Evolutionary conservation across 2,888 invertebrate genomes (phyloP).

Genomic region (Brassicogethes aeneus): DNA sequence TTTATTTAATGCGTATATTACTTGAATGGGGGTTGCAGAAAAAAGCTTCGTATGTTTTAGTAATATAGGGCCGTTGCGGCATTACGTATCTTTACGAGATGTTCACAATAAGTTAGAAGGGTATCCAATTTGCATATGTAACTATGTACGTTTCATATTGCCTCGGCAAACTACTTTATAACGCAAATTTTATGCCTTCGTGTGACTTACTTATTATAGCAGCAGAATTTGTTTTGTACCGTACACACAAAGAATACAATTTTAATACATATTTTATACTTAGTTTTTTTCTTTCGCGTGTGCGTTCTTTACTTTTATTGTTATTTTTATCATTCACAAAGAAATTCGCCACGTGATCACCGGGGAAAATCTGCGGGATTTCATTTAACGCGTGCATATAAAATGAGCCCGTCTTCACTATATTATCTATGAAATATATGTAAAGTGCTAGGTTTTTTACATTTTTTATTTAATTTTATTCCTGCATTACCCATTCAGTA

Average conservation of each 20-base stretch:
- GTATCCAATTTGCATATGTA: constrained; percentile 42
- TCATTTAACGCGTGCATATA: too few relatives aligned
- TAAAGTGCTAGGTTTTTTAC: too few relatives aligned
- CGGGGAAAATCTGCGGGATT: constrained; percentile 2
- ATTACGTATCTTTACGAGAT: constrained; percentile 26
- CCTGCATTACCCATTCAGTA: too few relatives aligned
- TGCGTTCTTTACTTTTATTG: neutral
- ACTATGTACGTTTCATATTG: constrained; percentile 30
- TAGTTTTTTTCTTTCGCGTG: neutral
- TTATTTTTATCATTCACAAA: constrained; percentile 6
- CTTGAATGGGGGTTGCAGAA: too few relatives aligned
- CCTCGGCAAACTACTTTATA: constrained; percentile 16
- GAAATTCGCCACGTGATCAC: neutral
- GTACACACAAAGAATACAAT: constrained; percentile 7
- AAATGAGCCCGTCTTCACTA: too few relatives aligned
- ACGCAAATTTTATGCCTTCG: constrained; percentile 16
- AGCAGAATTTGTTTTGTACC: constrained; percentile 16
- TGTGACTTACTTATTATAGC: constrained; percentile 19
- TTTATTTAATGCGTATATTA: too few relatives aligned
- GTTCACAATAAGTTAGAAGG: constrained; percentile 37
- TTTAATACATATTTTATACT: neutral
- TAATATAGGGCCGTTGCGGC: too few relatives aligned
- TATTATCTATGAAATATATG: too few relatives aligned
- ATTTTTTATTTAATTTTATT: too few relatives aligned
- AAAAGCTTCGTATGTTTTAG: too few relatives aligned